These are phyloP conservation scores for Planococcus citri DNA, from an alignment of 1,140 invertebrate species.

Conservation along the genomic window DNA sequence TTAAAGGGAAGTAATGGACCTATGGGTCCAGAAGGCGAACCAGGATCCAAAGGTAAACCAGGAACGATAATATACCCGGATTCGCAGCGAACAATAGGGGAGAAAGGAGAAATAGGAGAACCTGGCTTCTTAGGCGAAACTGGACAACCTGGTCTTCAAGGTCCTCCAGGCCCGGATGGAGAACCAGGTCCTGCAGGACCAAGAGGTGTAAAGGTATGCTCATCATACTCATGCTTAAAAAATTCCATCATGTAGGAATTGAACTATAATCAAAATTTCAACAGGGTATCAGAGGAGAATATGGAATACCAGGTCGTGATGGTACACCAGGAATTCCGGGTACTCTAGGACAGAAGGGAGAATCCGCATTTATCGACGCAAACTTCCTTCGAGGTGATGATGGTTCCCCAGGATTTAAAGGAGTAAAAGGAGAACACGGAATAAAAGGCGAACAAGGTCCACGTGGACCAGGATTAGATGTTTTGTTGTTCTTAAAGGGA, in stretches of 20 bases:
- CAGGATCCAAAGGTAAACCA: slow-evolving; percentile 40
- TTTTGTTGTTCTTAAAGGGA: slow-evolving; percentile 34
- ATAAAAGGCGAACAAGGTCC: slow-evolving; percentile 37
- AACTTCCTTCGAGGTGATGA: slow-evolving; percentile 32
- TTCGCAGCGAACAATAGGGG: slow-evolving; percentile 28
- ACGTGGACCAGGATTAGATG: slow-evolving; percentile 36
- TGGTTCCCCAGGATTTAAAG: slow-evolving; percentile 37
- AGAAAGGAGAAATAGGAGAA: slow-evolving; percentile 33
- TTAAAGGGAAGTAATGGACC: not conserved
- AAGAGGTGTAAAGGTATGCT: slow-evolving; percentile 22
- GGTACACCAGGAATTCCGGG: slow-evolving; percentile 39
- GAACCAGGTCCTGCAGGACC: not conserved
- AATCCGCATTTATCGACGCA: no score
- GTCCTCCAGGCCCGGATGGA: not conserved
- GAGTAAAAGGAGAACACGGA: slow-evolving; percentile 44
- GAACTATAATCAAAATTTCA: not conserved
- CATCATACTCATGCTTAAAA: no score
- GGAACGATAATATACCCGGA: slow-evolving; percentile 34
- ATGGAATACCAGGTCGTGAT: slow-evolving; percentile 36
- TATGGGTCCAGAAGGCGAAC: slow-evolving; percentile 26
- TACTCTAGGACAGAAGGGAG: slow-evolving; percentile 37
- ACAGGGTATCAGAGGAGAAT: slow-evolving; percentile 26
- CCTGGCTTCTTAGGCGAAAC: not conserved
- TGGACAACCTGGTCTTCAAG: not conserved
- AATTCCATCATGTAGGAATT: not conserved